These are phyloP conservation scores for Agrotis segetum DNA, from an alignment of 2,888 invertebrate genomes.

Conservation along the genomic window DNA sequence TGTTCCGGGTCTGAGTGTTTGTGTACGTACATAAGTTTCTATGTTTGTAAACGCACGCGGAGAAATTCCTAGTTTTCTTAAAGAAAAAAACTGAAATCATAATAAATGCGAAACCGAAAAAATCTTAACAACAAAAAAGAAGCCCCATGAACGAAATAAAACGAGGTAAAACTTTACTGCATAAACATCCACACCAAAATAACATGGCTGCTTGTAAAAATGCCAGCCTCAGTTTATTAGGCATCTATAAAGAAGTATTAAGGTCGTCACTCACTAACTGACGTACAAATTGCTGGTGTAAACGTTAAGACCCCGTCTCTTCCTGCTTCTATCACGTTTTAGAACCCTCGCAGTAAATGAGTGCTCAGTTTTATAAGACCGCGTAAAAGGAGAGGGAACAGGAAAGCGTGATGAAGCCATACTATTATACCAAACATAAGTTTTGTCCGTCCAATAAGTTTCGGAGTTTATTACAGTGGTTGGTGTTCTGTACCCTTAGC, in stretches of 20 bases:
- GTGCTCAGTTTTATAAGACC: constrained; percentile 12
- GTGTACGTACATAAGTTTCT: too few relatives aligned
- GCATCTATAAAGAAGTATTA: constrained; percentile 48
- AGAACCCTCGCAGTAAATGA: constrained; percentile 4
- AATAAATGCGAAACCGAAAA: neutral
- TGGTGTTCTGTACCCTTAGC: too few relatives aligned
- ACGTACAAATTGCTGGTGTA: constrained; percentile 50
- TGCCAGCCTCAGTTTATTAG: constrained; percentile 51
- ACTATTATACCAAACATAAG: neutral
- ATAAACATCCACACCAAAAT: constrained; percentile 41
- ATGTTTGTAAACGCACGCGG: too few relatives aligned
- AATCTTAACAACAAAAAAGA: neutral
- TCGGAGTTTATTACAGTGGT: neutral
- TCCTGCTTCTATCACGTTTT: constrained; percentile 30
- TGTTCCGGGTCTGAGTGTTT: too few relatives aligned
- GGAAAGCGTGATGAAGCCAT: neutral
- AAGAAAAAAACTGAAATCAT: too few relatives aligned
- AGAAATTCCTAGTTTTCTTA: too few relatives aligned
- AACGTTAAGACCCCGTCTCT: constrained; percentile 22
- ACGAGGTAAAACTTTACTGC: constrained; percentile 28
- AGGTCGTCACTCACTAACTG: constrained; percentile 50
- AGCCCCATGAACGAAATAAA: constrained; percentile 16
- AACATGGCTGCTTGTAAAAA: constrained; percentile 48
- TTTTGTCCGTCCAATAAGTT: neutral
- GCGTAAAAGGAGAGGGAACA: neutral